phyloP scores from a whole-genome alignment of 2,888 invertebrate species.

The Gastracanthus pulcherrimus region DNA sequence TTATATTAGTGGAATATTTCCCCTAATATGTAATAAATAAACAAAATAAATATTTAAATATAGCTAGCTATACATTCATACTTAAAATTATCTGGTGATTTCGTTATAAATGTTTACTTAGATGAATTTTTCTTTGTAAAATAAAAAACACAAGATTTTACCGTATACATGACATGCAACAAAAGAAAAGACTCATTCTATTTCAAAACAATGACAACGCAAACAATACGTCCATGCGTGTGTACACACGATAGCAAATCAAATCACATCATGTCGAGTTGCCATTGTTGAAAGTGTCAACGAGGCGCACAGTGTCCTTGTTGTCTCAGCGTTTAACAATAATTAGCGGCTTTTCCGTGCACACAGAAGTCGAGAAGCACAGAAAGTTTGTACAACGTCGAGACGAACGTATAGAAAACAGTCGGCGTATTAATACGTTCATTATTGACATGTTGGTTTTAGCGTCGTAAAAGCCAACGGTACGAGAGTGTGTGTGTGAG shows the following conservation, averaged over 20 bases:
- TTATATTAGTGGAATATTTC: no score
- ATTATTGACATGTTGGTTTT: constrained; percentile 45
- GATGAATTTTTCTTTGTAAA: no score
- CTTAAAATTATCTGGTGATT: no score
- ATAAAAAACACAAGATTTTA: no score
- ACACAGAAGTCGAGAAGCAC: background rate
- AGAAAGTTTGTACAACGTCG: background rate
- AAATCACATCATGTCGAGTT: constrained; percentile 1
- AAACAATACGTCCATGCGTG: background rate
- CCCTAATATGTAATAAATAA: no score
- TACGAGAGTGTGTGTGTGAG: constrained; percentile 12
- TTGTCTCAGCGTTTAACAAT: constrained; percentile 22
- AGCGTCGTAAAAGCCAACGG: background rate
- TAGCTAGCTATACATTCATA: no score
- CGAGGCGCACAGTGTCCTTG: background rate
- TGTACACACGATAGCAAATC: no score
- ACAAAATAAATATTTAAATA: no score
- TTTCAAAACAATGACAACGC: background rate
- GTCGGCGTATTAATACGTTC: constrained; percentile 18
- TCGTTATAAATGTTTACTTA: no score
- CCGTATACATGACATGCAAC: no score
- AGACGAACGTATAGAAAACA: background rate
- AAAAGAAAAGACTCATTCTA: no score
- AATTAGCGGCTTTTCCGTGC: constrained; percentile 11
- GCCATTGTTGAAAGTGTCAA: constrained; percentile 38